Percentiles rank a stretch among this genome's conserved stretches.
phyloP scores from a whole-genome alignment of 2,888 invertebrate species.

The Galeopsomyia nigrocyanea region DNA sequence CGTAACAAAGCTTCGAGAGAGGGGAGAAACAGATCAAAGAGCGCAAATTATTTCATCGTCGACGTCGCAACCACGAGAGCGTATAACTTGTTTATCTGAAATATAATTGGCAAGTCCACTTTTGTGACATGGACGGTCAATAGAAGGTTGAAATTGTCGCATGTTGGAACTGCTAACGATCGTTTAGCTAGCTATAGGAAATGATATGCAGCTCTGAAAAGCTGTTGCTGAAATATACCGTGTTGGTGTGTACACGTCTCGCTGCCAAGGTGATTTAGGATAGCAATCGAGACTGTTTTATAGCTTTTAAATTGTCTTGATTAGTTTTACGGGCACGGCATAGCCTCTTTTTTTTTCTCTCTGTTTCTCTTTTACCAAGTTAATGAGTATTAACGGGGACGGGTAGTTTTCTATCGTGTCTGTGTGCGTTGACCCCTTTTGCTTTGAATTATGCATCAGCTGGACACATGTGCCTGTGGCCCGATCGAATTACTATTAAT shows the following conservation, averaged over 20 bases:
- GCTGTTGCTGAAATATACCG: constrained; percentile 30
- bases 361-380: neutral
- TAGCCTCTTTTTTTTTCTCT: no score
- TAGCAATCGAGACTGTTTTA: constrained; percentile 20
- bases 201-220: constrained; percentile 32
- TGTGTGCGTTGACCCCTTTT: neutral
- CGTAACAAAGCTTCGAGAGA: neutral
- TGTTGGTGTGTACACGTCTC: constrained; percentile 13
- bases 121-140: constrained; percentile 47
- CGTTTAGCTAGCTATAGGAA: constrained; percentile 47
- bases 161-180: constrained; percentile 47
- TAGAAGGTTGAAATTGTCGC: constrained; percentile 49
- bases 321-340: constrained; percentile 22
- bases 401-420: neutral
- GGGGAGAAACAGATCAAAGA: constrained; percentile 40
- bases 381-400: constrained; percentile 27
- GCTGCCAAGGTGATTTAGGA: constrained; percentile 25
- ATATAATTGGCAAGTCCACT: constrained; percentile 40
- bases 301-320: constrained; percentile 30
- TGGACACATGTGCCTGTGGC: constrained; percentile 7
- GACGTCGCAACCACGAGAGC: neutral
- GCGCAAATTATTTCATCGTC: constrained; percentile 33
- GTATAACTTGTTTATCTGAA: constrained; percentile 44
- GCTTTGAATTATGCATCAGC: neutral
- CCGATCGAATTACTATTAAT: constrained; percentile 31